phyloP scores from a whole-genome alignment of 2,888 invertebrate species.

The Ryuthela nishihirai region DNA sequence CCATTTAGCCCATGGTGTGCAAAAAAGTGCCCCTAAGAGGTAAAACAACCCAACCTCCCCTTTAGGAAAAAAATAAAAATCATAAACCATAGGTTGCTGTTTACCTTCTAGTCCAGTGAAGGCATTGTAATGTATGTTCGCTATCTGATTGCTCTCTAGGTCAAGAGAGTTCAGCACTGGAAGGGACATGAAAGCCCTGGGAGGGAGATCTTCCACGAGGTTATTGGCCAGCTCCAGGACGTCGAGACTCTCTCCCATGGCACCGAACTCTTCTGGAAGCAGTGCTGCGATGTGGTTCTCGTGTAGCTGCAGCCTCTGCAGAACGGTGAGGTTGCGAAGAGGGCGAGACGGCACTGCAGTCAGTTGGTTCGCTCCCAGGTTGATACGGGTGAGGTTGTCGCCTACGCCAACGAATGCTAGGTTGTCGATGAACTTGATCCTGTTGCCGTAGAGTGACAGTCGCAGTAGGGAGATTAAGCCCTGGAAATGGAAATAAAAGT shows the following conservation, averaged over 20 bases:
- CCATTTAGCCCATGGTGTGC: too few species aligned
- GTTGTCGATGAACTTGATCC: constrained; percentile 63
- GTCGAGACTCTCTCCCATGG: constrained; percentile 62
- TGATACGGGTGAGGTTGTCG: constrained; percentile 79
- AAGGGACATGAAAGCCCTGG: constrained; percentile 67
- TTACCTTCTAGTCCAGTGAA: constrained; percentile 63
- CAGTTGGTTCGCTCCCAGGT: constrained; percentile 79
- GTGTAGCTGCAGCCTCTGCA: constrained; percentile 41
- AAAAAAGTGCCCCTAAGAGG: too few species aligned
- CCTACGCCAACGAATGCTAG: constrained; percentile 83
- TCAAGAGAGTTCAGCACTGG: constrained; percentile 79
- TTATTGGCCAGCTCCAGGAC: constrained; percentile 83
- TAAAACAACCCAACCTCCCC: too few species aligned
- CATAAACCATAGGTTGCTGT: constrained; percentile 3
- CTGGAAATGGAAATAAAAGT: too few species aligned
- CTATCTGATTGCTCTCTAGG: constrained; percentile 80
- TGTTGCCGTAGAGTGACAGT: constrained; percentile 71
- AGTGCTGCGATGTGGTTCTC: constrained; percentile 41
- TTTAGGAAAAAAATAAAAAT: too few species aligned
- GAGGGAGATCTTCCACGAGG: constrained; percentile 60
- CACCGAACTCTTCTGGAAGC: constrained; percentile 34
- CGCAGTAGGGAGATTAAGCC: constrained; percentile 83
- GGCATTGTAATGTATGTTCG: constrained; percentile 72
- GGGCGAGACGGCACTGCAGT: constrained; percentile 61
- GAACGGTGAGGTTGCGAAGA: constrained; percentile 11